Conservation (phyloP, 2,113 vertebrate genomes). For the Petaurus breviceps region DNA sequence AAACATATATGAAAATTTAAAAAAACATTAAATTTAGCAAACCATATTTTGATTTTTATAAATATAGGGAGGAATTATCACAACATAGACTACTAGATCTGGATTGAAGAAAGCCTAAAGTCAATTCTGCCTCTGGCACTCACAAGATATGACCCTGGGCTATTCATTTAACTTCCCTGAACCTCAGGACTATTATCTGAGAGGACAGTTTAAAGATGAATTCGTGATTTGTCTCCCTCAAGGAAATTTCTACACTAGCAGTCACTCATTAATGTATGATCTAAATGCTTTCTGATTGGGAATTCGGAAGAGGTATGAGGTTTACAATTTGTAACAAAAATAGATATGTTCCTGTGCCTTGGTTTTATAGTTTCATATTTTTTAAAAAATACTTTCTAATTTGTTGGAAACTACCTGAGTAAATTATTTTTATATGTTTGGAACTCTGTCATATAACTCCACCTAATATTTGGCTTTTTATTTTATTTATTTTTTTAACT, state of each 20-base stretch:
- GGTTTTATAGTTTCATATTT: neutral
- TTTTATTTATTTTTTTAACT: neutral
- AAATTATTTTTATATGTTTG: neutral
- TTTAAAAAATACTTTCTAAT: neutral
- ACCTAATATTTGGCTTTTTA: neutral
- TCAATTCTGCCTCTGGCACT: neutral
- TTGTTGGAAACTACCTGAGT: neutral
- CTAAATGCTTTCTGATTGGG: neutral
- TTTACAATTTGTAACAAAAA: neutral
- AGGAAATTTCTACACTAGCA: neutral
- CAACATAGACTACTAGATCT: neutral
- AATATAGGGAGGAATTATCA: neutral
- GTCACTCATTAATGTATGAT: neutral
- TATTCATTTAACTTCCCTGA: neutral
- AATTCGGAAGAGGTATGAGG: neutral
- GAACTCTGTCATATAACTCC: neutral
- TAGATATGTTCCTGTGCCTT: neutral
- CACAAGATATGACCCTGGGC: neutral
- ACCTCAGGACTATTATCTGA: neutral
- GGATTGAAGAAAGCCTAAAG: neutral
- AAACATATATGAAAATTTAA: neutral
- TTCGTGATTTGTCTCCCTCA: neutral
- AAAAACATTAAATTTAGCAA: neutral
- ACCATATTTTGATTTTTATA: neutral
- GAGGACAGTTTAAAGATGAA: neutral